Base-by-base conservation (phyloP, 2,797 vertebrate genomes). In the Tokudaia tokunoshimensis region DNA sequence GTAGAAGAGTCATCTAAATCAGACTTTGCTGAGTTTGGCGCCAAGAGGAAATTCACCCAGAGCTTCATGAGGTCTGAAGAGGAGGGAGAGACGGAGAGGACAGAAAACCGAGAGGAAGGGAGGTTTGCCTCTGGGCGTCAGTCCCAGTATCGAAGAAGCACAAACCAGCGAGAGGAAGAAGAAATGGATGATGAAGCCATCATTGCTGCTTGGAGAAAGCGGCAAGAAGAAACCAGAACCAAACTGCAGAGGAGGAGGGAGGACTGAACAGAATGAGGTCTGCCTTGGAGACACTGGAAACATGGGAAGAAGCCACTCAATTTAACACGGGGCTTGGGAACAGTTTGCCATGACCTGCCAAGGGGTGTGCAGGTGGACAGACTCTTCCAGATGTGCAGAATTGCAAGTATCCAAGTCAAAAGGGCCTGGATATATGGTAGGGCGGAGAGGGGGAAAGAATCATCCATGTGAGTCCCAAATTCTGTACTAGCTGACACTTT, bases 181-280 rank as follows among this genome's bases (percentile, higher is more conserved):
- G 99, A 99, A 94, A 98, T 98, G 41, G 98, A 99, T 14, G 99
- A 99, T 4, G 99, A 99, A 86, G 99, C 99, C 89, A 98, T 99
- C 92, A 99, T 99, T 0, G 97, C 97, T 3, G 99, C 99, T 2
- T 99, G 99, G 99, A 99, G 99, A 96, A 99, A 97, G 22, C 99
- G 99, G 91, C 99, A 99, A 91, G 99, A 99, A 96, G 99, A 99
- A 80, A 98, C 98, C 0, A 99, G 99, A 86, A 98, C 98, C 74
- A 99, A 98, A 93, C 97, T 99, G 61, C 98, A 98, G n/a, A 98
- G 92, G 79, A 87, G 97, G 88, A 98, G 97, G 94, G 98, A 99
- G 89, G 98, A 98, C 63, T 99, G 97, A 98, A 96, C 97, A 55
- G 37, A 91, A 94, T 96, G 75, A 91, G 84, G 57, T 0, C 2